Base-by-base conservation (phyloP, 2,113 vertebrate genomes). In the Pachypanchax playfairii region DNA sequence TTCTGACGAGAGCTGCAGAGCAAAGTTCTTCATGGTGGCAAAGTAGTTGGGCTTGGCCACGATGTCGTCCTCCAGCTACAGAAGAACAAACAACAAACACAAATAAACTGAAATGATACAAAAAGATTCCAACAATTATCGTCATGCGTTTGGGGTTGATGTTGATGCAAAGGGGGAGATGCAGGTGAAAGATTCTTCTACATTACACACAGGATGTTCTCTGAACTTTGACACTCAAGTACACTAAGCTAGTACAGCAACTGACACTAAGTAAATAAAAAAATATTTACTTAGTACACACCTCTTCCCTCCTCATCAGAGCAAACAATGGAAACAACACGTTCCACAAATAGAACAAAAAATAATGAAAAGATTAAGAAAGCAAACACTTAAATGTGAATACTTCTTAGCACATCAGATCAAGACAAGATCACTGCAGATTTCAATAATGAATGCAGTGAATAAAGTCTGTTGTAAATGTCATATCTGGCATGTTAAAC, bases 41-140 rank as follows among this genome's bases (percentile, higher is more conserved):
- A 99, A 99, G 88, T 98, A 99, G 94, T 98, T 98, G 74, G 96
- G 95, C 80, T 99, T 99, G 85, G 96, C 97, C 88, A 99, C 94
- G 56, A 99, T 99, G 88, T 99, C 97, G 73, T 99, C 97, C 91
- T 99, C 97, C 88, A 99, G 93, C 97, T 99, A 77, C 18, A 43
- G 36, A 44, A 65, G 46, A n/a, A n/a, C n/a, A n/a, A n/a, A n/a
- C n/a, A 10, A 44, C 10, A 54, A 1, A 29, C 13, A 39, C 15
- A 53, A 13, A 61, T 25, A 70, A 29, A 51, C 28, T 0, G 0
- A 39, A 33, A 51, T 7, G 14, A 33, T 21, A 43, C 11, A 49
- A 36, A 50, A 11, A 59, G 38, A 33, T 6, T 8, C 25, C 31
- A 39, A 13, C 3, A 1, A 24, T n/a, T n/a, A 4, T 13, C 10